Conservation (phyloP, 2,113 vertebrate genomes). For the Chionomys nivalis region DNA sequence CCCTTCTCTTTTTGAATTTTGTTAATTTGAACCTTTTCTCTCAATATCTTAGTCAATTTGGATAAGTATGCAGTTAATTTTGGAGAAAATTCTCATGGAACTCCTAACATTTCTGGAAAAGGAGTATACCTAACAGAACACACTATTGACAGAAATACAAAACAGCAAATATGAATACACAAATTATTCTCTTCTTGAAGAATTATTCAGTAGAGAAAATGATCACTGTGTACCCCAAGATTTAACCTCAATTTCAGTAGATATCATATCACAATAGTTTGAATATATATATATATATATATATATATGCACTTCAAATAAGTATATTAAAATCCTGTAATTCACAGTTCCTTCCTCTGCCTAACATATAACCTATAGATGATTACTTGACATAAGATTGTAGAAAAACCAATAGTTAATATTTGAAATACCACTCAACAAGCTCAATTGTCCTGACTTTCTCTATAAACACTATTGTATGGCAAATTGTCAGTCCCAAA, state of each 20-base stretch:
- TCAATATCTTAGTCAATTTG: not conserved
- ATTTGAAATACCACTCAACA: not conserved
- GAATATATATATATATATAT: not conserved
- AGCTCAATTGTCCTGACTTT: not conserved
- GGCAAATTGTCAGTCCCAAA: not conserved
- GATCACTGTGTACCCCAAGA: not conserved
- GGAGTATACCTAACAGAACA: not conserved
- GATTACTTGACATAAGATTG: not conserved
- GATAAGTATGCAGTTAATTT: not conserved
- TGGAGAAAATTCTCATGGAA: not conserved
- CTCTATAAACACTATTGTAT: not conserved
- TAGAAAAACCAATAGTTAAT: not conserved
- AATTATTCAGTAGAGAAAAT: not conserved
- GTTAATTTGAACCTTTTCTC: not conserved
- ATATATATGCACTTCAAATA: not conserved
- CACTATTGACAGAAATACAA: not conserved
- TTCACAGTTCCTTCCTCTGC: not conserved
- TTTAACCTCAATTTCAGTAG: not conserved
- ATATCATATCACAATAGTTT: not conserved
- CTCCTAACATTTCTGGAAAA: not conserved
- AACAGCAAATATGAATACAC: not conserved
- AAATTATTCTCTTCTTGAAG: not conserved
- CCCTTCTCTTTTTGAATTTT: not conserved
- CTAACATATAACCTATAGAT: not conserved
- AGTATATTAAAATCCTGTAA: not conserved